Base-by-base conservation (phyloP, 92 coral and sea anemone species). In the Siderastrea radians region DNA sequence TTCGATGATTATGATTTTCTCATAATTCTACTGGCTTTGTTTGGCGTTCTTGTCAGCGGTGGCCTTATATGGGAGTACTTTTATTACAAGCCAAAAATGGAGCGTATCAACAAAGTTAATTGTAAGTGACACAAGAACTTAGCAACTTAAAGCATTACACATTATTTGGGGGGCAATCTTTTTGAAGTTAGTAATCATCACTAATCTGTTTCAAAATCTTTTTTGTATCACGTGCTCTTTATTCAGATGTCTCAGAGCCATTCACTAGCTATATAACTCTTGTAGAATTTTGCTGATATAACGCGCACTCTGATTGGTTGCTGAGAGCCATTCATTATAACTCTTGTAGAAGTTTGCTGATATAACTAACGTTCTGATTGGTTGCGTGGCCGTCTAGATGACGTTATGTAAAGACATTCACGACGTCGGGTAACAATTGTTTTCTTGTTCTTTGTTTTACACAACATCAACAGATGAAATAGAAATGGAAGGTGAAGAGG, bases 1-100 rank as follows among this genome's bases (percentile, higher is more conserved):
- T 97, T 97, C 76, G 98, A 97, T 53, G 98, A 97, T 87, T 90
- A 89, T 43, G 93, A 94, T 5, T 97, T 97, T 82, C 96, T 97
- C 84, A 86, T 93, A 13, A 97, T 97, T 73, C 95, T 97, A 6
- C 90, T 97, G 15, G 99, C 89, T 14, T n/a, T 97, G 73, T 97
- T 97, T 92, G 80, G 94, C 55, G 93, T 85, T 13, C 88, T 95
- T 76, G 88, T 90, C 12, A 94, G 94, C 0, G 90, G 86, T 61
- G 99, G 97, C 5, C 88, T 90, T 1, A 3, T 97, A 5, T 97
- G 99, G 99, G 96, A 96, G 69, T 97, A 97, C 85, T 93, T 95
- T 13, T 95, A 90, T 74, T 97, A 87, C 85, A 88, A 71, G 10
- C 99, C 99, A 68, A 82, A 88, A 49, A 52, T 84, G 58, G 90